A percentile compares a stretch with the other conserved stretches of the same genome.
Evolutionary conservation across 2,113 vertebrate genomes (phyloP).

Genomic region (Corythoichthys haematopterus): DNA sequence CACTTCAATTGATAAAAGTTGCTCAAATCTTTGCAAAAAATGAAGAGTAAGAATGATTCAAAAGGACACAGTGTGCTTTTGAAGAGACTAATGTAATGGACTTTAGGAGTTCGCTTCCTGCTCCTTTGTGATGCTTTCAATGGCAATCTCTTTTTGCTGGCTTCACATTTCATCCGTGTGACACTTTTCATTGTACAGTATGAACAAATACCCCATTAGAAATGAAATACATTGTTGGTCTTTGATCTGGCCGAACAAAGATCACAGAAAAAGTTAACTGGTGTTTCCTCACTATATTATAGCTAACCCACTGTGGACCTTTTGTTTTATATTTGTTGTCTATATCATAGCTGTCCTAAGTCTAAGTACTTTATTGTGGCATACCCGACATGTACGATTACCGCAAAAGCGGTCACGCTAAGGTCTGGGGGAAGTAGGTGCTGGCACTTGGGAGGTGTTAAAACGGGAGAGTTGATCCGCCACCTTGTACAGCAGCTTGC

Average conservation of each 20-base stretch:
- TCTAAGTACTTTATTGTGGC: background rate
- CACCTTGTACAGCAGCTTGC: constrained; percentile 57
- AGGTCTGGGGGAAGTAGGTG: constrained; percentile 18
- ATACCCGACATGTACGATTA: constrained; percentile 22
- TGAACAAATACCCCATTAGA: constrained; percentile 1
- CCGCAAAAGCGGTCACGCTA: constrained; percentile 17
- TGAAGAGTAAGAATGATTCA: background rate
- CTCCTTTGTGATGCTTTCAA: constrained; percentile 10
- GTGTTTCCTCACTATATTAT: background rate
- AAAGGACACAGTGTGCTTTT: background rate
- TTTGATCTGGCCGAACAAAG: background rate
- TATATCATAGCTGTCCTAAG: background rate
- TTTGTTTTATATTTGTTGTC: background rate
- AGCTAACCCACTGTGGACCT: background rate
- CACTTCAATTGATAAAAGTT: background rate
- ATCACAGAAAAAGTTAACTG: background rate
- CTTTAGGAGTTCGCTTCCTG: constrained; percentile 40
- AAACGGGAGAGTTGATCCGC: constrained; percentile 42
- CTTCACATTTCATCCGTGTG: background rate
- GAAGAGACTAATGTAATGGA: constrained; percentile 24
- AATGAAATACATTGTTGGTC: background rate
- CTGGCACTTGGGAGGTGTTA: constrained; percentile 27
- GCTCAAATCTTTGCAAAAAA: background rate
- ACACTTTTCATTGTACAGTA: constrained; percentile 13
- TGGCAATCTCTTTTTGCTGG: background rate